Evolutionary conservation across 1,140 invertebrate species (phyloP), one percentile per base, ranked within the genome.

Genomic region (Dreissena rostriformis): DNA sequence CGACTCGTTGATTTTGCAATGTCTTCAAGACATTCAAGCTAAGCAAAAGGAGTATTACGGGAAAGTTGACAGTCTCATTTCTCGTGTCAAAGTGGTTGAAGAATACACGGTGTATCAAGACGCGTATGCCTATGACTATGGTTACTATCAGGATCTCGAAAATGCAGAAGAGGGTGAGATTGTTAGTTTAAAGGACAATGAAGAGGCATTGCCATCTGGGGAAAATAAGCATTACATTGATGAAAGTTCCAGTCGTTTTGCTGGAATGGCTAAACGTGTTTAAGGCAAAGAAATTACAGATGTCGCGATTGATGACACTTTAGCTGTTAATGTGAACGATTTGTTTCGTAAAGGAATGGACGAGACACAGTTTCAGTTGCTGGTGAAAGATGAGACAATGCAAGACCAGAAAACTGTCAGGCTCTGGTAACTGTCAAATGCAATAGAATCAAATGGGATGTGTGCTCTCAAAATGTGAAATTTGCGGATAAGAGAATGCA

Each of bases 401-500:
- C 73, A 28, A 24, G 53, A n/a, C n/a, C n/a, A n/a, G n/a, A n/a
- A n/a, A n/a, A 19, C 57, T 76, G 73, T 76, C 28, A 74, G 29
- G 70, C 72, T 14, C 49, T 74, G 52, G 55, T 74, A 12, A 53
- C 8, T 14, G 72, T 74, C 10, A 74, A 74, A 74, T 29, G 17
- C 22, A 74, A 74, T 17, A 74, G 24, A 55, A 17, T 12, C 11
- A 74, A 11, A 24, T 57, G 72, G 72, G 72, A 55, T 74, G 5
- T 74, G 49, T 74, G 53, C 26, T 74, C n/a, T 17, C 53, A 51
- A 17, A 29, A 29, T 14, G 57, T 55, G 12, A 74, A 74, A 55
- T 74, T 53, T n/a, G 52, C 57, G 53, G 72, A 53, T 57, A 74
- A 74, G 55, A 74, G 57, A 57, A 51, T 74, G 19, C 72, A 74